Evolutionary conservation across 2,113 vertebrate species (phyloP), one percentile per base, ranked within the genome.

Genomic region (Sander vitreus): DNA sequence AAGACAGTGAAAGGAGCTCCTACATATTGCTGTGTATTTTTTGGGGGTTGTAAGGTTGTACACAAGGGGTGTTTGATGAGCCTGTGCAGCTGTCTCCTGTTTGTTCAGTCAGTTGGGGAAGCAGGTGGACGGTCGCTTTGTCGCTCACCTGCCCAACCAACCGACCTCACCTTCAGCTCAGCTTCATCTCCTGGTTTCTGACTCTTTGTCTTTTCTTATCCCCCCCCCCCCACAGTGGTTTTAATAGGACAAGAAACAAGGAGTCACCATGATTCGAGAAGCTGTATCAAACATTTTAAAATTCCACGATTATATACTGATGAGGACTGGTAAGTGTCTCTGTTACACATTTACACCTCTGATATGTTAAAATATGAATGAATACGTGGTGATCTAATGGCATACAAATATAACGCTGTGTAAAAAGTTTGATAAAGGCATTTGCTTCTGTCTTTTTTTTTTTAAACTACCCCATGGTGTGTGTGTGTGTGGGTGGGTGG

Each of bases 271-370:
- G 95, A 95, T 98, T 93, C 96, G 86, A 84, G 95, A 96, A 23
- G 87, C 96, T 25, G 80, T 94, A 77, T 95, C 96, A 36, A 92
- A 80, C 19, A n/a, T 93, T 72, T 48, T 89, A 88, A 82, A 89
- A 65, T 86, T 96, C 73, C 95, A 97, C 74, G 93, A 92, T 67
- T 93, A 92, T 72, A 72, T 98, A 71, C 39, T 43, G 87, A 96
- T 95, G 64, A 93, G 90, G 90, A 94, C 94, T 77, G 98, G 98
- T 98, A 85, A 94, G 95, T 83, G n/a, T 54, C 7, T 50, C 14
- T 53, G 1, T 21, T 19, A 16, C 3, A 73, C 25, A 33, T 58
- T 66, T 53, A n/a, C 25, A 6, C 23, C 12, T 65, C 18, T 23
- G 13, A 11, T 45, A 39, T 65, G 5, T 48, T 16, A 2, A 21